Conservation (phyloP, 2,113 vertebrate species). For the Sceloporus tristichus region DNA sequence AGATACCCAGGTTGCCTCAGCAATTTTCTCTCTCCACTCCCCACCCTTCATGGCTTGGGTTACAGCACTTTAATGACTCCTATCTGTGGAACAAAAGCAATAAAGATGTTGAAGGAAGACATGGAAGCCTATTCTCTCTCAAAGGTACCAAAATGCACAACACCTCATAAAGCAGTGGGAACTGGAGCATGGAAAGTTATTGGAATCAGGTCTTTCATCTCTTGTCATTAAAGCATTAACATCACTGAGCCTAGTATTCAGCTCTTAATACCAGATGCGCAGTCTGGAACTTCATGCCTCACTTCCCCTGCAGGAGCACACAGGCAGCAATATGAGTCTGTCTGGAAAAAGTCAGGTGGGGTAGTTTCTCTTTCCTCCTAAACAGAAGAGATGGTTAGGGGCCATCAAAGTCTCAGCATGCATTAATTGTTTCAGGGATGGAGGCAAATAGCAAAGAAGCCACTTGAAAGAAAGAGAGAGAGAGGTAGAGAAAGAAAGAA, state of each 20-base stretch:
- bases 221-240: conserved; percentile 78
- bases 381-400: neutral
- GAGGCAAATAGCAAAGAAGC: neutral
- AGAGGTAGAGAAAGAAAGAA: neutral
- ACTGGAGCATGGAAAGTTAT: conserved; percentile 68
- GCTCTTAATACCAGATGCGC: conserved; percentile 77
- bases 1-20: conserved; percentile 24
- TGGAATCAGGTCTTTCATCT: conserved; percentile 79
- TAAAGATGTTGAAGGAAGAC: conserved; percentile 66
- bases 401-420: neutral
- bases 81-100: conserved; percentile 71
- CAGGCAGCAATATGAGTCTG: conserved; percentile 40
- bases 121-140: conserved; percentile 68
- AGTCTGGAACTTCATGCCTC: conserved; percentile 52
- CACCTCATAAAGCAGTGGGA: conserved; percentile 79
- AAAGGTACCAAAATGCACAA: conserved; percentile 73
- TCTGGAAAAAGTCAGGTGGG: conserved; percentile 54
- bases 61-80: conserved; percentile 64
- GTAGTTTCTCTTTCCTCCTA: conserved; percentile 43
- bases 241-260: conserved; percentile 61
- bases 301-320: conserved; percentile 44
- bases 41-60: conserved; percentile 20
- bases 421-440: neutral
- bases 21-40: neutral
- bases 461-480: too few species aligned